Evolutionary conservation across 2,888 invertebrate genomes (phyloP).

Genomic region (Catotricha subobsoleta): DNA sequence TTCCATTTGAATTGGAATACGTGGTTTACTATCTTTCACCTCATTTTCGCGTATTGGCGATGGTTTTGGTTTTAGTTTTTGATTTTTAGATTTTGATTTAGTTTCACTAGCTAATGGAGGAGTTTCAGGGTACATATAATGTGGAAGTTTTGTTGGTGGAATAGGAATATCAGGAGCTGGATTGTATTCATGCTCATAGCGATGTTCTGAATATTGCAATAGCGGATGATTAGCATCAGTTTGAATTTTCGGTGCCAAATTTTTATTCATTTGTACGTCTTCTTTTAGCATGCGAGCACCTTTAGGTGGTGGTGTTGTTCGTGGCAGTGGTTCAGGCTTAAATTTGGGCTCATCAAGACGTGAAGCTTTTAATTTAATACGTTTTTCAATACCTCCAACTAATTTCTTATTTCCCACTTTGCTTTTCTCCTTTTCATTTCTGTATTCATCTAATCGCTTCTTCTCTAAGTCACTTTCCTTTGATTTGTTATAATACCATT

Average conservation of each 20-base stretch:
- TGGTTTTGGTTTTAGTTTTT: conserved; percentile 18
- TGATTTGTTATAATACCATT: conserved; percentile 49
- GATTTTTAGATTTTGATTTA: conserved; percentile 13
- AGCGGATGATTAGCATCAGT: conserved; percentile 47
- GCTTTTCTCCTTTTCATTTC: conserved; percentile 12
- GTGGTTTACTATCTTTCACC: conserved; percentile 22
- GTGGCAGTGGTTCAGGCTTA: conserved; percentile 30
- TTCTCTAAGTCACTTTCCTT: conserved; percentile 25
- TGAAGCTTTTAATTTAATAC: conserved; percentile 22
- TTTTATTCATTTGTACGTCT: conserved; percentile 37
- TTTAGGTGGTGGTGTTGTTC: conserved; percentile 24
- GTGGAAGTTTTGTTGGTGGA: conserved; percentile 42
- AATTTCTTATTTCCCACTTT: conserved; percentile 10
- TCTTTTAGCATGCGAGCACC: conserved; percentile 24
- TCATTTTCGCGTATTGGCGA: conserved; percentile 30
- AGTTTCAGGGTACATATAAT: conserved; percentile 39
- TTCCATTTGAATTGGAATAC: conserved; percentile 22
- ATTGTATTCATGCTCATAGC: conserved; percentile 47
- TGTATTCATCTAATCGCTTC: conserved; percentile 16
- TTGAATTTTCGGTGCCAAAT: conserved; percentile 26
- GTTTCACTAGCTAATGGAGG: conserved; percentile 28
- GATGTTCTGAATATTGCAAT: conserved; percentile 59
- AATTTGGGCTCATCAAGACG: conserved; percentile 29
- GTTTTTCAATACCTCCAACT: conserved; percentile 17
- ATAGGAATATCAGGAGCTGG: conserved; percentile 24